Evolutionary conservation across 2,888 invertebrate genomes (phyloP).

Genomic region (Platypus cylindrus): DNA sequence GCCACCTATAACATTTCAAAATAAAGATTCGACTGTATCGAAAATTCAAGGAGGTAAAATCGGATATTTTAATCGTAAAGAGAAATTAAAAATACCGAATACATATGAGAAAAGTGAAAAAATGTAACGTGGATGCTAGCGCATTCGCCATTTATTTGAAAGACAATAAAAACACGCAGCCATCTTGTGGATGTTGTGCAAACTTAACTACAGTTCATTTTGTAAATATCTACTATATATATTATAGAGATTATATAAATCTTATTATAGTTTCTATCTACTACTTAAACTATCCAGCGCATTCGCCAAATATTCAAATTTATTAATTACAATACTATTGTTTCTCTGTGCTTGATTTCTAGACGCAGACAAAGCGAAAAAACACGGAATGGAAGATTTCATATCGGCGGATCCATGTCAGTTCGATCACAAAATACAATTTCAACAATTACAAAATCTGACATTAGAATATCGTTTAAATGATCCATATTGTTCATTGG

Average conservation of each 20-base stretch:
- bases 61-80: background rate
- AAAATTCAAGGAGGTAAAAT: conserved; percentile 81
- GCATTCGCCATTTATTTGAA: no score
- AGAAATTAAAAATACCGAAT: no score
- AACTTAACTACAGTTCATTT: no score
- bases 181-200: no score
- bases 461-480: conserved; percentile 91
- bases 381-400: conserved; percentile 99
- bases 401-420: conserved; percentile 98
- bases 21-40: conserved; percentile 75
- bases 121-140: no score
- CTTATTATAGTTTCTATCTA: no score
- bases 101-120: no score
- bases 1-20: conserved; percentile 66
- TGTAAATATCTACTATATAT: no score
- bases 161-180: no score
- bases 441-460: conserved; percentile 81
- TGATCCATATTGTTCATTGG: conserved; percentile 97
- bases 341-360: conserved; percentile 18
- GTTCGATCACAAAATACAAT: conserved; percentile 89
- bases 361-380: conserved; percentile 91
- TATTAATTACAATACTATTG: background rate
- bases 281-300: no score
- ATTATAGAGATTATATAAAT: no score
- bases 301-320: no score